phyloP scores from a whole-genome alignment of 2,797 vertebrate species.

The Neopelma chrysocephalum region DNA sequence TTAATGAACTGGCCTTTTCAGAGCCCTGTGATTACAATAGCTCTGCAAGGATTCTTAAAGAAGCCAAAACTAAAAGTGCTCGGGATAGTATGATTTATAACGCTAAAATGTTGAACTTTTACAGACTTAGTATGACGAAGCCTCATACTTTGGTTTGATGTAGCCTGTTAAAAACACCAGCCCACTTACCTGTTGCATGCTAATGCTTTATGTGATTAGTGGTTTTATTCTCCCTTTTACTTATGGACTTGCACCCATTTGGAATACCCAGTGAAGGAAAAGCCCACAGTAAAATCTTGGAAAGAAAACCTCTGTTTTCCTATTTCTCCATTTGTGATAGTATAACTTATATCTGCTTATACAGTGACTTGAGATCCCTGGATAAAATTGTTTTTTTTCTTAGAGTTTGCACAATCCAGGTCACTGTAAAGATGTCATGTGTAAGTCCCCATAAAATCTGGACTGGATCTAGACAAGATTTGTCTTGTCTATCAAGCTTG shows the following conservation, averaged over 20 bases:
- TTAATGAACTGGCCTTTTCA: background rate
- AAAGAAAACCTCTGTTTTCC: background rate
- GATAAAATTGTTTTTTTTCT: background rate
- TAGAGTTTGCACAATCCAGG: background rate
- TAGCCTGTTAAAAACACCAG: background rate
- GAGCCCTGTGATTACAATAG: background rate
- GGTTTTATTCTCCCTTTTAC: background rate
- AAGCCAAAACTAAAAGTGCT: background rate
- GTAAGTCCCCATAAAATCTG: background rate
- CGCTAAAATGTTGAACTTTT: background rate
- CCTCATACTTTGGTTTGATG: background rate
- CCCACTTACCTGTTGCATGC: background rate
- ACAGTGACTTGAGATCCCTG: background rate
- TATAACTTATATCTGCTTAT: background rate
- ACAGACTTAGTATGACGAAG: background rate
- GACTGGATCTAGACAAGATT: background rate
- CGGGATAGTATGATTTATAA: background rate
- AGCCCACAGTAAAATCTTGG: background rate
- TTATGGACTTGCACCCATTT: background rate
- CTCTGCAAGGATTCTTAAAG: background rate
- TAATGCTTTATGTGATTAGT: background rate
- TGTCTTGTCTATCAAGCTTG: background rate
- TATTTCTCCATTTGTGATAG: background rate
- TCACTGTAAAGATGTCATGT: background rate
- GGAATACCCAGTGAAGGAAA: background rate